These are phyloP conservation scores for Ceratosolen fusciceps DNA, from an alignment of 1,140 invertebrate genomes.

Conservation along the genomic window DNA sequence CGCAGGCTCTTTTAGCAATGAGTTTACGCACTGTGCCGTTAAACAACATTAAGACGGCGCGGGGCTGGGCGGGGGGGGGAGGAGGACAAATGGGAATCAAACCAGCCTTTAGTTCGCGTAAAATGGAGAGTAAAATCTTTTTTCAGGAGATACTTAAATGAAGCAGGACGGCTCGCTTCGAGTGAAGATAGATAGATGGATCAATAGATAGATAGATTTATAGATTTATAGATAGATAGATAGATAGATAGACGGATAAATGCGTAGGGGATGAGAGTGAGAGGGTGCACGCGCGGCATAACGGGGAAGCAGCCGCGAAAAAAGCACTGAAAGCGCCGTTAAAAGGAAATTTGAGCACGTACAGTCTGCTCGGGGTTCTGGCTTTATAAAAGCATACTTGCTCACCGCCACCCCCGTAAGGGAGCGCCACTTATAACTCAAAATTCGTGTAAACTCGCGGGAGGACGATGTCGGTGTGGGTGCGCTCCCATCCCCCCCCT, in stretches of 20 bases:
- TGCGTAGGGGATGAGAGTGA: background rate
- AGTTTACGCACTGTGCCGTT: no score
- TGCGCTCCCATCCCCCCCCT: no score
- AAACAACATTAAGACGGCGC: background rate
- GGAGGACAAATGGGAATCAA: constrained; percentile 8
- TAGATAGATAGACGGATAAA: background rate
- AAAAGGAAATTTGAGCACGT: constrained; percentile 58
- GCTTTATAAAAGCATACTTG: background rate
- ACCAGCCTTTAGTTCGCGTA: constrained; percentile 10
- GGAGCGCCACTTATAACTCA: constrained; percentile 52
- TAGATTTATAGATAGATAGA: background rate
- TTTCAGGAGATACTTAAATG: constrained; percentile 25
- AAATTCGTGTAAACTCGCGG: constrained; percentile 56
- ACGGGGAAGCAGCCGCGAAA: constrained; percentile 42
- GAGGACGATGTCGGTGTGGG: no score
- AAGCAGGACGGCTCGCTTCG: constrained; percentile 1
- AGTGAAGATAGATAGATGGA: background rate
- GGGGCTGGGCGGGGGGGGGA: no score
- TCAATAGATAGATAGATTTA: background rate
- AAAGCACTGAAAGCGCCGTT: constrained; percentile 60
- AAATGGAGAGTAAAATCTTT: constrained; percentile 27
- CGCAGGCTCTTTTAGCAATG: no score
- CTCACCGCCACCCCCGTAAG: constrained; percentile 7
- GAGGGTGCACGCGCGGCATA: background rate
- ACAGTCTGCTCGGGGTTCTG: constrained; percentile 28